phyloP scores from a whole-genome alignment of 2,113 vertebrate genomes.

The Carlito syrichta region DNA sequence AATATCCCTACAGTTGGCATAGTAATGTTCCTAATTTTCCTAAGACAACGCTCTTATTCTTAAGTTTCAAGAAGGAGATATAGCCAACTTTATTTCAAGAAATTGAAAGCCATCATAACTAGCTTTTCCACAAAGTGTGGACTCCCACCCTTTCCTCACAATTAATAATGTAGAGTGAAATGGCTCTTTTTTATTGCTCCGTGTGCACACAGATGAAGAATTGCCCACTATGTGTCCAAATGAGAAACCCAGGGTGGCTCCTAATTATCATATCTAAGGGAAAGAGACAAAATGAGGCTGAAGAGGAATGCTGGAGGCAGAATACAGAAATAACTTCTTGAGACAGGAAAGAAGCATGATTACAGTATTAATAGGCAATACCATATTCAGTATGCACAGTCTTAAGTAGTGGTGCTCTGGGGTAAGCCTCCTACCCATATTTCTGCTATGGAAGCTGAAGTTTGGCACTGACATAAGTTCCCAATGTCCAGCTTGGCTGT shows the following conservation, averaged over 20 bases:
- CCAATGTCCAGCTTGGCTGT: neutral
- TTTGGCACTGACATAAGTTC: neutral
- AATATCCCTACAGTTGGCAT: neutral
- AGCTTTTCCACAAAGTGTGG: neutral
- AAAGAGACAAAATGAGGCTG: too few species aligned
- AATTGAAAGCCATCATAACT: neutral
- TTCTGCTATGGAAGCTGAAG: neutral
- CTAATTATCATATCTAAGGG: too few species aligned
- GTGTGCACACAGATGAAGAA: too few species aligned
- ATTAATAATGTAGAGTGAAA: neutral
- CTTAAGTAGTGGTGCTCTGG: neutral
- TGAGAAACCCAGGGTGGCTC: too few species aligned
- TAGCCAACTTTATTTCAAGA: neutral
- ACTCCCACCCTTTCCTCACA: too few species aligned
- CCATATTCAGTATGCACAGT: too few species aligned
- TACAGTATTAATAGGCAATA: too few species aligned
- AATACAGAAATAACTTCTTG: too few species aligned
- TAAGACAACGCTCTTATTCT: neutral
- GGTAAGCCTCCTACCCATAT: neutral
- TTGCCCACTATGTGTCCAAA: too few species aligned
- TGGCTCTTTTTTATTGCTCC: neutral
- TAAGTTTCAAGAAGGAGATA: neutral
- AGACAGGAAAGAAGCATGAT: too few species aligned
- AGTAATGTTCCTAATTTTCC: neutral
- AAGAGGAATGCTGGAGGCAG: too few species aligned